Evolutionary conservation across 2,888 invertebrate species (phyloP), one percentile per base, ranked within the genome.

Genomic region (Archaeoteleia sp.): DNA sequence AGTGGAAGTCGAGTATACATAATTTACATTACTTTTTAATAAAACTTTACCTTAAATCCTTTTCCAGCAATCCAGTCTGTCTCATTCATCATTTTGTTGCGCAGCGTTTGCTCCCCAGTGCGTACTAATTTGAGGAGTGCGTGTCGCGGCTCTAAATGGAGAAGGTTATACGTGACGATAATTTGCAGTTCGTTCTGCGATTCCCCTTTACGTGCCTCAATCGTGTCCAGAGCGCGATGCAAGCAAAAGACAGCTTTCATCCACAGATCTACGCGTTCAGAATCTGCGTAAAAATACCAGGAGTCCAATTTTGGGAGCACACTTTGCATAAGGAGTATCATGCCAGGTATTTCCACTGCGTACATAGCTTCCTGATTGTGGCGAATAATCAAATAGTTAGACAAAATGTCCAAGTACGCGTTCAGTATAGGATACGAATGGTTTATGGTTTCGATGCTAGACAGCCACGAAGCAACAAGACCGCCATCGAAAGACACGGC

Each of bases 51-150:
- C 57, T 83, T 84, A 35, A 83, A 82, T 8, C 85, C 85, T 58
- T 84, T 84, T 0, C 85, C 86, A 32, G 78, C 77, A 5, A 85
- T 78, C 86, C 86, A 86, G 51, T 85, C 84, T 0, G 83, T 84
- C 54, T 86, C 85, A 7, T 81, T 79, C 71, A 84, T 81, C 86
- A 86, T 85, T 53, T 82, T 82, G 8, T 78, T 81, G 17, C 82
- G 78, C 13, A 86, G 62, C 14, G 75, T 78, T 9, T 76, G 78
- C 30, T 86, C 85, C 0, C 86, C 85, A 0, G 82, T 83, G 14
- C 85, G 75, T 0, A 85, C 78, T 13, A 86, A 53, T 51, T 84
- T 85, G 1, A 86, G 60, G 1, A 86, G 69, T 0, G 85, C 85
- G 39, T 84, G 83, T 13, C 86, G 75, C 0, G 86, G 83, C 45